Evolutionary conservation across 2,797 vertebrate species (phyloP).

Genomic region (Enteromius afrohamiltoni): DNA sequence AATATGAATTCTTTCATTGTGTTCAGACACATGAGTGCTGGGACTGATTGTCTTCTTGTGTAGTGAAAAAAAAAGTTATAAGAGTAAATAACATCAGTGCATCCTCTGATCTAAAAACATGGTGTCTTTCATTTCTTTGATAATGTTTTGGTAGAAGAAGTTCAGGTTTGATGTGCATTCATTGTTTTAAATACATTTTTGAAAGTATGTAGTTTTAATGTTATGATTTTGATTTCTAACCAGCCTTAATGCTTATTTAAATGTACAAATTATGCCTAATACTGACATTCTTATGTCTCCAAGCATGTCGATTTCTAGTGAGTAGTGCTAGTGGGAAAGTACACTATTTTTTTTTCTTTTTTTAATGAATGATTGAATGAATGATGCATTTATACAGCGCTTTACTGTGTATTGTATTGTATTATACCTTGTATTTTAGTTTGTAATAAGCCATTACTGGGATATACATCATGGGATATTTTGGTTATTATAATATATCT

Average conservation of each 20-base stretch:
- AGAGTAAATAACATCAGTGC: constrained; percentile 4
- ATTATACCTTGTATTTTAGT: too few species aligned
- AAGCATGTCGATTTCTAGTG: not conserved
- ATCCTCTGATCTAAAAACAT: not conserved
- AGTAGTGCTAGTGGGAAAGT: not conserved
- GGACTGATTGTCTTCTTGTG: constrained; percentile 26
- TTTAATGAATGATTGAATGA: too few species aligned
- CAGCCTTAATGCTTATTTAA: not conserved
- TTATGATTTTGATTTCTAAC: not conserved
- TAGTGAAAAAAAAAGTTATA: constrained; percentile 17
- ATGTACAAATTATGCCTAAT: not conserved
- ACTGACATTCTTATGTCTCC: not conserved
- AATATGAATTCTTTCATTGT: constrained; percentile 32
- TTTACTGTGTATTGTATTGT: too few species aligned
- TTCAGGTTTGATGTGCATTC: not conserved
- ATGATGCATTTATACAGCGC: too few species aligned
- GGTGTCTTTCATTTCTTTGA: constrained; percentile 9
- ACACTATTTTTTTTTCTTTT: not conserved
- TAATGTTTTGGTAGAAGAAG: not conserved
- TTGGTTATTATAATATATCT: not conserved
- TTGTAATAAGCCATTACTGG: not conserved
- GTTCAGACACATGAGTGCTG: constrained; percentile 7
- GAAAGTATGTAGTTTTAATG: not conserved
- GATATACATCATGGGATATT: not conserved
- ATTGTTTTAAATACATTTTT: not conserved